Evolutionary conservation across 2,888 invertebrate genomes (phyloP), one percentile per base, ranked within the genome.

Genomic region (Amphipoea lucens): DNA sequence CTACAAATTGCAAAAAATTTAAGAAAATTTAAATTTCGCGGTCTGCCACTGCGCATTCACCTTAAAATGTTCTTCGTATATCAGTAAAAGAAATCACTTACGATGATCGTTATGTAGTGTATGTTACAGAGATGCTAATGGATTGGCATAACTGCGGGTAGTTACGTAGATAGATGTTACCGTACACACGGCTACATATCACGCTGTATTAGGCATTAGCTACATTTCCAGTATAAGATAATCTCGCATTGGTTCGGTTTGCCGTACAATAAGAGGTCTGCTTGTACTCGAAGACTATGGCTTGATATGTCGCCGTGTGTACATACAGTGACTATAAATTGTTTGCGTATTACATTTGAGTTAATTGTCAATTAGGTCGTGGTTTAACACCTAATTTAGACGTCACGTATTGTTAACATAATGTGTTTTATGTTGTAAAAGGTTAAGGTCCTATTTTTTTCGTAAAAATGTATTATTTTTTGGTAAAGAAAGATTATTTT

Each of bases 91-190:
- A 84, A 76, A 74, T 63, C 51, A 74, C 75, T 82, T 71, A 83
- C 68, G 66, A 62, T 57, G 57, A 12, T 76, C n/a, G 60, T 79
- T 79, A 66, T 68, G 76, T 76, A 74, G 65, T 69, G 11, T n/a
- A 57, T 65, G 72, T 79, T 69, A 60, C 66, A 62, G 23, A 69
- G 79, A 62, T 67, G 84, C 77, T 86, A 83, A 83, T 85, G 72
- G 71, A 42, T 83, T 77, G 57, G 40, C 29, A 42, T 79, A 66
- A 86, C 79, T 75, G 65, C 51, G 48, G n/a, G 40, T 20, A 40
- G 72, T 57, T 57, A 57, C 57, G 57, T n/a, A 11, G 9, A n/a
- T 57, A n/a, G 11, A 76, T 57, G 9, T 14, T 51, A 7, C 0
- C n/a, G 57, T 74, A 76, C 23, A 23, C 9, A 23, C 57, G 23